Conservation (phyloP, 2,113 vertebrate species). For the Paradoxurus hermaphroditus region DNA sequence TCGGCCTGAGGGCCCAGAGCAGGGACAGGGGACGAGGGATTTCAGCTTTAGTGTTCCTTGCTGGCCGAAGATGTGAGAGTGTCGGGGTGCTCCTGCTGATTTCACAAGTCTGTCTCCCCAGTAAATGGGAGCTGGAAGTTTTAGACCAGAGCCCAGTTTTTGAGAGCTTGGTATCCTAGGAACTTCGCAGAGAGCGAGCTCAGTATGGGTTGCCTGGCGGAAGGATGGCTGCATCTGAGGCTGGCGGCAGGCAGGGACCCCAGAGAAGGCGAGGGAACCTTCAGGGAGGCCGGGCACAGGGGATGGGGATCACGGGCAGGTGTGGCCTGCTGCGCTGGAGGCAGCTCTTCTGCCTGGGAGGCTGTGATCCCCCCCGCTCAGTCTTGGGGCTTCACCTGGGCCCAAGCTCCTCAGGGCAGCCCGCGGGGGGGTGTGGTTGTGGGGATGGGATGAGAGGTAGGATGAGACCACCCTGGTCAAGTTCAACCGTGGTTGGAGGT, state of each 20-base stretch:
- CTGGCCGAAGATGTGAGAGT: not conserved
- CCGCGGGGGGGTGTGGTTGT: not conserved
- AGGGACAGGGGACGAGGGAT: too few species aligned
- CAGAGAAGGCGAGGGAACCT: not conserved
- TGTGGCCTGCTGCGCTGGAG: not conserved
- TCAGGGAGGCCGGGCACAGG: not conserved
- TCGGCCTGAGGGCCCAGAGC: not conserved
- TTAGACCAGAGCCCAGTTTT: not conserved
- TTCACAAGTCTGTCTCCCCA: not conserved
- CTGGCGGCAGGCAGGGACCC: not conserved
- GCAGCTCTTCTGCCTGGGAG: not conserved
- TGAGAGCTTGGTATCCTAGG: not conserved
- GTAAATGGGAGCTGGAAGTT: not conserved
- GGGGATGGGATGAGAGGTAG: not conserved
- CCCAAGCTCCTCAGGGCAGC: not conserved
- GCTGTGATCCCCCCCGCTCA: not conserved
- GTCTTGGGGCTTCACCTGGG: too few species aligned
- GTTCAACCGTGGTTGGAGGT: not conserved
- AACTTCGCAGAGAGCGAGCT: not conserved
- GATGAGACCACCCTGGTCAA: not conserved
- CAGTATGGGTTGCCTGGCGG: not conserved
- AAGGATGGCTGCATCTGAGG: not conserved
- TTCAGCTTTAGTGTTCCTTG: not conserved
- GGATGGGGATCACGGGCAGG: not conserved
- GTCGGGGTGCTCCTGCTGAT: not conserved